Conservation (phyloP, 2,797 vertebrate genomes). For the Neoniphon sammara region DNA sequence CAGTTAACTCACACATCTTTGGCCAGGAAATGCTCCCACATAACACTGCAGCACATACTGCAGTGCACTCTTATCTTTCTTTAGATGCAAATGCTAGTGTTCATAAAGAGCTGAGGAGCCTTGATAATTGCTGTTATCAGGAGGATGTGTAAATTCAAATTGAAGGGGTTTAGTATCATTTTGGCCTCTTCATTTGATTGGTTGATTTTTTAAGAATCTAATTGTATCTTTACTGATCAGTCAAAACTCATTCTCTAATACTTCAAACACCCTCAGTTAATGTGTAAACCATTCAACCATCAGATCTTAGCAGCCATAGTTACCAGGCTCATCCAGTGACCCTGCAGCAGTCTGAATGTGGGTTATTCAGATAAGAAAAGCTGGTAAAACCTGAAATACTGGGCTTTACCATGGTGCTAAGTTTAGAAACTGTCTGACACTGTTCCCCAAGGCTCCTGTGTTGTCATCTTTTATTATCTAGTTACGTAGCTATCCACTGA, state of each 20-base stretch:
- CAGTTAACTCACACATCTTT: constrained; percentile 33
- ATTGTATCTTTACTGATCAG: too few relatives aligned
- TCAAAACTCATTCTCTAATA: too few relatives aligned
- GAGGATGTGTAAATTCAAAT: too few relatives aligned
- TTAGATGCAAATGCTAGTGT: neutral
- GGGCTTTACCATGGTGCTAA: neutral
- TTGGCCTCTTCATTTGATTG: too few relatives aligned
- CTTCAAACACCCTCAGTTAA: constrained; percentile 11
- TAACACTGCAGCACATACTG: neutral
- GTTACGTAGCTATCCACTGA: neutral
- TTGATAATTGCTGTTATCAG: too few relatives aligned
- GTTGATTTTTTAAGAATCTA: too few relatives aligned
- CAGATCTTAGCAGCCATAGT: neutral
- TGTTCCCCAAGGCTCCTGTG: neutral
- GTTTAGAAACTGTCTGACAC: neutral
- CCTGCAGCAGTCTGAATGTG: neutral
- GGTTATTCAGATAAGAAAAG: constrained; percentile 32
- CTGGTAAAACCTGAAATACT: neutral
- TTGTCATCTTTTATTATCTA: too few relatives aligned
- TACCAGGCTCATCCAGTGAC: constrained; percentile 26
- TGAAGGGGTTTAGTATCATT: too few relatives aligned
- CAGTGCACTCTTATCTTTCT: neutral
- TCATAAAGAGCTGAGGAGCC: too few relatives aligned
- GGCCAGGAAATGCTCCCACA: neutral
- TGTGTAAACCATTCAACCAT: constrained; percentile 25